Conservation (phyloP, 1,140 invertebrate species). For the Atta cephalotes region DNA sequence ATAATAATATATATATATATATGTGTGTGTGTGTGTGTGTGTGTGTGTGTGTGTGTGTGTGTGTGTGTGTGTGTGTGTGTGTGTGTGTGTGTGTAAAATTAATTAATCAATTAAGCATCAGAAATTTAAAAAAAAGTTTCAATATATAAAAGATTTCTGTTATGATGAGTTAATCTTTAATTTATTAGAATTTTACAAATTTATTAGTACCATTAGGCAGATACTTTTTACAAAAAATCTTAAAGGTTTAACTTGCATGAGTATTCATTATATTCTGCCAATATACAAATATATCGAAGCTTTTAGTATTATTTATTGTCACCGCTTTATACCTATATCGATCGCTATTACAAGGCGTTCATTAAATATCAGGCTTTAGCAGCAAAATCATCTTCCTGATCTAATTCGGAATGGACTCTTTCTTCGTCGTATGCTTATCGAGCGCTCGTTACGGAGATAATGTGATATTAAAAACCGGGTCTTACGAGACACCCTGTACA, state of each 20-base stretch:
- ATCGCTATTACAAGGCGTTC: not conserved
- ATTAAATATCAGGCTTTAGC: constrained; percentile 52
- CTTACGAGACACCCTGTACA: constrained; percentile 48
- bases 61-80: no score
- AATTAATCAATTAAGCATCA: not conserved
- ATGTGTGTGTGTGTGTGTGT: no score
- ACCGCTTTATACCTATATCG: constrained; percentile 23
- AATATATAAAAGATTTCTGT: constrained; percentile 3
- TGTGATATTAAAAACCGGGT: constrained; percentile 57
- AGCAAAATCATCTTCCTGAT: constrained; percentile 42
- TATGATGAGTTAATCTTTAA: not conserved
- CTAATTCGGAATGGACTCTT: constrained; percentile 40
- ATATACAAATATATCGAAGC: constrained; percentile 36
- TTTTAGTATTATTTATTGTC: constrained; percentile 37
- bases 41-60: no score
- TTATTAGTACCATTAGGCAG: not conserved
- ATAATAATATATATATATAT: no score
- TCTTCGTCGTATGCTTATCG: constrained; percentile 52
- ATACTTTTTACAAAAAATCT: not conserved
- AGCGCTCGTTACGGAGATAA: constrained; percentile 48
- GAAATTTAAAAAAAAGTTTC: not conserved
- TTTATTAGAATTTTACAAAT: not conserved
- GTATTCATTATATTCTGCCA: constrained; percentile 28
- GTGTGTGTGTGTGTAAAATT: no score
- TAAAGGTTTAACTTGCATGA: not conserved